Evolutionary conservation across 1,140 invertebrate species (phyloP), one percentile per base, ranked within the genome.

Genomic region (Drosophila rufa): DNA sequence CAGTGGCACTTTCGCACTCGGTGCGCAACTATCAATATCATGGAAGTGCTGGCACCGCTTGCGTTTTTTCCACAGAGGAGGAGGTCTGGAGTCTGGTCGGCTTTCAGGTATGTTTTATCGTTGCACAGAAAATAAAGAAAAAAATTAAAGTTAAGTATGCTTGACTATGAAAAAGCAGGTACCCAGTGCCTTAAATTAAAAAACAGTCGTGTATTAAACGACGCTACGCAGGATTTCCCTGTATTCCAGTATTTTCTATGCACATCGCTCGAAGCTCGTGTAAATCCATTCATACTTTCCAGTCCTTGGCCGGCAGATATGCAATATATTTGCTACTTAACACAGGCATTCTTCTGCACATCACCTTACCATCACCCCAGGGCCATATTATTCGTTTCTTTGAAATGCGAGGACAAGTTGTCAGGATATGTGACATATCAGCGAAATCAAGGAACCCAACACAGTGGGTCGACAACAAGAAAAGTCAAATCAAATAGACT

Each of bases 1-100:
- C 98, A 4, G 95, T 96, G 0, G 94, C 97, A 19, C 93, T 97
- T 40, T 95, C 96, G 67, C 97, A 97, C 89, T 97, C 96, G 15
- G 95, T 96, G 84, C 94, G 96, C 55, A 94, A 94, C 56, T 96
- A 96, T 81, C 94, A 93, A 47, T 95, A 95, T 77, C 94, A 94
- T 65, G 93, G 94, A 53, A 93, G 94, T n/a, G 93, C 94, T 57
- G 95, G 95, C 79, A 94, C 94, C 1, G 95, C 94, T 0, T 96
- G 96, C 80, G 94, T 95, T 4, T 96, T 96, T 90, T 92, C 91
- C 42, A 77, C 95, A 14, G 94, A 95, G 57, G 93, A 94, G 65
- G 94, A 95, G 40, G 95, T 95, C 2, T 96, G 95, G 92, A 96
- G 95, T 92, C 94, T 95, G 75, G 94, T 95, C 65, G 95, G 94